Evolutionary conservation across 2,888 invertebrate genomes (phyloP).

Genomic region (Galerucella calmariensis): DNA sequence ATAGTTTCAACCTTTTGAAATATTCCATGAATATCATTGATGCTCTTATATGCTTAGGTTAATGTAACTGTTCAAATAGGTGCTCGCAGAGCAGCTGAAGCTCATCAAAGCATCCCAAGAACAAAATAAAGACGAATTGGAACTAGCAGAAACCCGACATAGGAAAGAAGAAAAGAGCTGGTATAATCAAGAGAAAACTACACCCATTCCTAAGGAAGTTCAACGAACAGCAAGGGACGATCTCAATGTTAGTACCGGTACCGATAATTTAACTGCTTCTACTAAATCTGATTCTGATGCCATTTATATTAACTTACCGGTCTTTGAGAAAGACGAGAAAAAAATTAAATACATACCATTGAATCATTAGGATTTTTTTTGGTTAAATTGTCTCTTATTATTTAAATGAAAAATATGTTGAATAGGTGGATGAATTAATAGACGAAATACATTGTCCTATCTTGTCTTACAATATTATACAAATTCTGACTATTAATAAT

Average conservation of each 20-base stretch:
- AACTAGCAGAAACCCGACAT: slow-evolving; percentile 17
- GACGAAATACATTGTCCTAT: too few species aligned
- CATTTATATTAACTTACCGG: slow-evolving; percentile 62
- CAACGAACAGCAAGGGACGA: slow-evolving; percentile 50
- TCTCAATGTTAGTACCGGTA: slow-evolving; percentile 44
- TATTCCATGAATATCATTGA: too few species aligned
- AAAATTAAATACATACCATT: slow-evolving; percentile 62
- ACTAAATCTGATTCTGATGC: slow-evolving; percentile 50
- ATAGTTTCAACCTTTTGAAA: too few species aligned
- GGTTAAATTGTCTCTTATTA: not conserved
- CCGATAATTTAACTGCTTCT: slow-evolving; percentile 42
- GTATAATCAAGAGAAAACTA: slow-evolving; percentile 12
- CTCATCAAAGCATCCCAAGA: slow-evolving; percentile 4
- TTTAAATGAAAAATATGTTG: not conserved
- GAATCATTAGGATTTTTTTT: slow-evolving; percentile 13
- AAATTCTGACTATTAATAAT: too few species aligned
- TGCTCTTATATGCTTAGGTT: not conserved
- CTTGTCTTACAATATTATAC: too few species aligned
- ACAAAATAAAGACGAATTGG: slow-evolving; percentile 17
- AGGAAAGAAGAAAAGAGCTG: slow-evolving; percentile 30
- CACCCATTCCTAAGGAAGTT: slow-evolving; percentile 26
- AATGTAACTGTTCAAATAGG: not conserved
- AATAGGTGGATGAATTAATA: too few species aligned
- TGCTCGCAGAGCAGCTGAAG: not conserved
- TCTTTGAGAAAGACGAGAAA: slow-evolving; percentile 57